Conservation (phyloP, 2,113 vertebrate species). For the Barbus barbus region DNA sequence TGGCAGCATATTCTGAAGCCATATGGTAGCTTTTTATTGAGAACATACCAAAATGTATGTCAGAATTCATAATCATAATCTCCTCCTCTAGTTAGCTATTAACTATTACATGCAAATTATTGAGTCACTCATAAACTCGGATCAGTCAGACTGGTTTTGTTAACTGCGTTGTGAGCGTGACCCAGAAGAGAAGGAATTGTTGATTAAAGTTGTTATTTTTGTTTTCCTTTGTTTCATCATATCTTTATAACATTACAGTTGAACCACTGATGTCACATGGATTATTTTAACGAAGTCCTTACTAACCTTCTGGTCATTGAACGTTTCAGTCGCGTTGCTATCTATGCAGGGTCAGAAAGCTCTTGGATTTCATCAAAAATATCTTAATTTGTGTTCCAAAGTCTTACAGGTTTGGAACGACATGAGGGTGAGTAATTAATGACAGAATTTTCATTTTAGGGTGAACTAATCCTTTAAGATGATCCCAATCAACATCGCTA, state of each 20-base stretch:
- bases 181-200: too few relatives aligned
- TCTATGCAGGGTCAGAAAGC: neutral
- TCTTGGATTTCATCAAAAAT: neutral
- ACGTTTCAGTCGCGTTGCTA: too few relatives aligned
- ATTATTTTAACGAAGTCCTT: too few relatives aligned
- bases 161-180: too few relatives aligned
- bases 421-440: neutral
- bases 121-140: neutral
- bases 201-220: too few relatives aligned
- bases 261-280: too few relatives aligned
- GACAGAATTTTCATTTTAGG: neutral
- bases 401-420: neutral
- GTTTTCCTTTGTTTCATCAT: too few relatives aligned
- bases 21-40: neutral
- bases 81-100: neutral
- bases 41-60: neutral
- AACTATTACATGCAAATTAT: neutral
- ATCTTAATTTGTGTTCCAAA: neutral
- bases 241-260: too few relatives aligned
- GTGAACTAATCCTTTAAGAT: neutral
- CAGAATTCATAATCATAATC: neutral
- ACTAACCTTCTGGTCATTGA: too few relatives aligned
- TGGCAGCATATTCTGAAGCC: neutral
- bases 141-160: neutral
- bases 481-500: neutral